A percentile compares a stretch with the other conserved stretches of the same genome.
These are phyloP conservation scores for Zaprionus vittiger DNA, from an alignment of 1,140 invertebrate species.

Conservation along the genomic window DNA sequence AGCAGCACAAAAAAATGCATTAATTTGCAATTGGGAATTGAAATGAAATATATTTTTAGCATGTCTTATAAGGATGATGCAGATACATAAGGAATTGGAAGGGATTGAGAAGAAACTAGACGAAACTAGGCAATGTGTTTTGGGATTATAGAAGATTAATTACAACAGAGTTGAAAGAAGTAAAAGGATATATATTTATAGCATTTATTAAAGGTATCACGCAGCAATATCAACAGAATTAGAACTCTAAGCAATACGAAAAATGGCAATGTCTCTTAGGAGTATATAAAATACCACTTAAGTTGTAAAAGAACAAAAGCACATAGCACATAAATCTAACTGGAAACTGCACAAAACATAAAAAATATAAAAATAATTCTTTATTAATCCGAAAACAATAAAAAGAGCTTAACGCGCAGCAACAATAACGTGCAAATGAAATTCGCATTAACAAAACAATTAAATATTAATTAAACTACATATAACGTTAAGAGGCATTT, in stretches of 20 bases:
- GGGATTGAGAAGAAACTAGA: no score
- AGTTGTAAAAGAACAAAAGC: no score
- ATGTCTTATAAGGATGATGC: not conserved
- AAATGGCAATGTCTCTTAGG: not conserved
- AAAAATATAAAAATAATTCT: not conserved
- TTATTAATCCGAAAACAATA: not conserved
- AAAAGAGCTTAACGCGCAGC: constrained; percentile 18
- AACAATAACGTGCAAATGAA: constrained; percentile 54
- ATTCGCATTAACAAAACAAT: constrained; percentile 63
- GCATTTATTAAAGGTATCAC: no score
- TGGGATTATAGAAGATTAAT: not conserved
- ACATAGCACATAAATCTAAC: not conserved
- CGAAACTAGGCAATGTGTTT: not conserved
- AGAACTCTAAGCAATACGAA: no score
- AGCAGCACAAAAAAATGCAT: not conserved
- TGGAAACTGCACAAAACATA: not conserved
- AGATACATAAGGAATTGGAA: not conserved
- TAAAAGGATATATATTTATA: no score
- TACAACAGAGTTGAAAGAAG: no score
- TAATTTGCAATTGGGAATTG: not conserved
- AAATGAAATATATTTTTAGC: not conserved
- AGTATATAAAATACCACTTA: no score
- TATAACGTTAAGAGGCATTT: constrained; percentile 53
- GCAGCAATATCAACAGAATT: no score
- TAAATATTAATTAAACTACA: constrained; percentile 62